A percentile compares a stretch with the other conserved stretches of the same genome.
phyloP scores from a whole-genome alignment of 2,888 invertebrate genomes.

The Pilophorus perplexus region DNA sequence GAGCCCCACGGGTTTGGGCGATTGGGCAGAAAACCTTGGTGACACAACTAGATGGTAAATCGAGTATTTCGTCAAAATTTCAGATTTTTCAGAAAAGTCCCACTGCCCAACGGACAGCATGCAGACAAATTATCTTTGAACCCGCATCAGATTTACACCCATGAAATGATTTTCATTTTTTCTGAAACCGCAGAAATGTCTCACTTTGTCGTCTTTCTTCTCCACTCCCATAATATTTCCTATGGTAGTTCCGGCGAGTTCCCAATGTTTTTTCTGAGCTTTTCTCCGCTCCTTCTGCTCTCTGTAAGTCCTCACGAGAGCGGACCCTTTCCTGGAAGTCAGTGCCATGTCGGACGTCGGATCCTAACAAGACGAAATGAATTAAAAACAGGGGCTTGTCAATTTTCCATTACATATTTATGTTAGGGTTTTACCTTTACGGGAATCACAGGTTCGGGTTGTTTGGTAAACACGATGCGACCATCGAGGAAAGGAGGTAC shows the following conservation, averaged over 20 bases:
- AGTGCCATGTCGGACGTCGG: slow-evolving; percentile 97
- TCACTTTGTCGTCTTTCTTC: slow-evolving; percentile 65
- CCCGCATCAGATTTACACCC: too few species aligned
- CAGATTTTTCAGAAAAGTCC: too few species aligned
- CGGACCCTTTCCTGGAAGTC: slow-evolving; percentile 89
- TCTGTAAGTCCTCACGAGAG: slow-evolving; percentile 81
- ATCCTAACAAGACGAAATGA: slow-evolving; percentile 56
- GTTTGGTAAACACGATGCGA: slow-evolving; percentile 97
- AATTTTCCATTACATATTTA: not conserved
- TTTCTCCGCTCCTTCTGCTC: slow-evolving; percentile 96
- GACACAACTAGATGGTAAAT: too few species aligned
- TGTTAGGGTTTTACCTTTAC: slow-evolving; percentile 59
- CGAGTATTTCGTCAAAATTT: too few species aligned
- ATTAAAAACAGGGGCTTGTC: not conserved
- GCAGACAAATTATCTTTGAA: too few species aligned
- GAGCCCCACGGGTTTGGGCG: too few species aligned
- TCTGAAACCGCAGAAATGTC: slow-evolving; percentile 21
- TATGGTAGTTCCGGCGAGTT: slow-evolving; percentile 91
- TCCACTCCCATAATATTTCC: slow-evolving; percentile 95
- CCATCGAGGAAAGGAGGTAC: slow-evolving; percentile 99
- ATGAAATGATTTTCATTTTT: too few species aligned
- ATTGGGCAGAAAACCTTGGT: too few species aligned
- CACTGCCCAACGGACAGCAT: too few species aligned
- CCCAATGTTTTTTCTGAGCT: slow-evolving; percentile 99
- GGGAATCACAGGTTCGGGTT: slow-evolving; percentile 97